Evolutionary conservation across 2,888 invertebrate genomes (phyloP).

Genomic region (Emesis furor): DNA sequence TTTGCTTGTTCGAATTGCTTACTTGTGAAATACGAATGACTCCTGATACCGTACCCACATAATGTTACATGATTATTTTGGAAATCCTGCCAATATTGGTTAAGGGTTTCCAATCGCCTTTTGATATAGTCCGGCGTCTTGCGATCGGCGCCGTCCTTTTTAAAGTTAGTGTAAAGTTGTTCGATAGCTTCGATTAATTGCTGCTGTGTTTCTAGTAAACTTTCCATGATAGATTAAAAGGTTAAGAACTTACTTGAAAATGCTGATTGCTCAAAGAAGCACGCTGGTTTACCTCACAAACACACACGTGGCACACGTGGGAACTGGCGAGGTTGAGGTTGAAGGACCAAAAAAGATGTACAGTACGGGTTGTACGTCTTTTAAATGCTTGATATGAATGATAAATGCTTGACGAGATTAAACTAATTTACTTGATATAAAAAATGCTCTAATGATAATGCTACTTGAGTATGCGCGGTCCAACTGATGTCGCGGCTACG

Average conservation of each 20-base stretch:
- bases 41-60: constrained; percentile 22
- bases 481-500: too few relatives aligned
- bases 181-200: constrained; percentile 10
- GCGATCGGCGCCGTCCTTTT: constrained; percentile 8
- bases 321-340: too few relatives aligned
- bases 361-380: too few relatives aligned
- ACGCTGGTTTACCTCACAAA: background rate
- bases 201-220: background rate
- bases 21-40: background rate
- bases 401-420: too few relatives aligned
- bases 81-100: background rate
- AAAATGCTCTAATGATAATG: too few relatives aligned
- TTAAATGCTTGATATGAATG: too few relatives aligned
- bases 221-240: constrained; percentile 10
- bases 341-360: too few relatives aligned
- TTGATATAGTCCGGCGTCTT: constrained; percentile 20
- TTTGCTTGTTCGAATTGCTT: constrained; percentile 12
- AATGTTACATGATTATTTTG: constrained; percentile 16
- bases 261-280: background rate
- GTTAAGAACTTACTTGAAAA: background rate
- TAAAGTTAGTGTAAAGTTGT: background rate
- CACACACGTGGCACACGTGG: background rate
- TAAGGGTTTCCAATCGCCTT: background rate
- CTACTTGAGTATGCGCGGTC: too few relatives aligned
- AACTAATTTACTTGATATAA: too few relatives aligned